Percentiles rank a stretch among this genome's conserved stretches.
phyloP scores from a whole-genome alignment of 2,888 invertebrate genomes.

The Barypeithes pellucidus region DNA sequence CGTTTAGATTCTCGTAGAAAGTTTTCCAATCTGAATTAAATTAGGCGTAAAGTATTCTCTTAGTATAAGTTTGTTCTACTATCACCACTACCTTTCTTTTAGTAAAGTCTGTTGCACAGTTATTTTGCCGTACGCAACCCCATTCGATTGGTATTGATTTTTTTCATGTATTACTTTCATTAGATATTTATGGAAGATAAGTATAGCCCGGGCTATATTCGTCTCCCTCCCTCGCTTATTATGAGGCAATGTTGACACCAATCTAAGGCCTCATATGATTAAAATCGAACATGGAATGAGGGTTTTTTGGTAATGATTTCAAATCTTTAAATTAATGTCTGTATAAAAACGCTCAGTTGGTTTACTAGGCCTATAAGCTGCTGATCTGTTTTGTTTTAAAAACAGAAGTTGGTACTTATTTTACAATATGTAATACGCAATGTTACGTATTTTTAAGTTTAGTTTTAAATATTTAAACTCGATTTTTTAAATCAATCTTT shows the following conservation, averaged over 20 bases:
- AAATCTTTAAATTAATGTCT: too few species aligned
- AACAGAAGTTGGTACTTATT: slow-evolving; percentile 29
- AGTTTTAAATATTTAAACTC: background rate
- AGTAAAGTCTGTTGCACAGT: slow-evolving; percentile 7
- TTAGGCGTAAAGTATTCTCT: slow-evolving; percentile 49
- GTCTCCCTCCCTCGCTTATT: too few species aligned
- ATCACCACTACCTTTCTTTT: slow-evolving; percentile 47
- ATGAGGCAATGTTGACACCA: too few species aligned
- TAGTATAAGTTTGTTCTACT: slow-evolving; percentile 37
- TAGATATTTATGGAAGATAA: too few species aligned
- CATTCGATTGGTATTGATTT: background rate
- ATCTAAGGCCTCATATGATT: too few species aligned
- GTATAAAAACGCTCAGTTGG: slow-evolving; percentile 14
- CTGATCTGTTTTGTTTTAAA: slow-evolving; percentile 50
- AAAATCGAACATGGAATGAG: too few species aligned
- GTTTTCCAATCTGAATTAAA: slow-evolving; percentile 49
- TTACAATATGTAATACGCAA: slow-evolving; percentile 5
- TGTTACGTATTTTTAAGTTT: slow-evolving; percentile 7
- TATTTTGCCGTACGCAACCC: slow-evolving; percentile 3
- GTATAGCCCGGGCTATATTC: too few species aligned
- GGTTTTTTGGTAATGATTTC: too few species aligned
- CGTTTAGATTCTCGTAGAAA: slow-evolving; percentile 42
- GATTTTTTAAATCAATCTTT: too few species aligned
- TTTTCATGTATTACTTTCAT: background rate
- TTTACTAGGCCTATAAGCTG: slow-evolving; percentile 4